phyloP scores from a whole-genome alignment of 2,888 invertebrate species.

The Chrysina gloriosa region DNA sequence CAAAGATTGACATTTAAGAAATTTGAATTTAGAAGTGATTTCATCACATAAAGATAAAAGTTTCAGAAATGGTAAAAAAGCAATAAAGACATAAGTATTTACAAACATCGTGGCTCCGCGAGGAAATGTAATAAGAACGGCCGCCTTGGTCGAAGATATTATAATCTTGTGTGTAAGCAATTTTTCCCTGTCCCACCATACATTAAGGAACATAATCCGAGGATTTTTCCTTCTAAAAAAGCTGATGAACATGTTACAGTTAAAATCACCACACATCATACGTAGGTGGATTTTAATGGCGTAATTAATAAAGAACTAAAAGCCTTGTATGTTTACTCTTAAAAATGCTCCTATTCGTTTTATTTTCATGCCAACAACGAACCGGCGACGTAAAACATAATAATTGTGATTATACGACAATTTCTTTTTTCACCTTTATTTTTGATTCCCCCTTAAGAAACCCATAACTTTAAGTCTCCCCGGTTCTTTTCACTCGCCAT shows the following conservation, averaged over 20 bases:
- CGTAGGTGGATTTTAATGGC: conserved; percentile 17
- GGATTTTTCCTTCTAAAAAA: not conserved
- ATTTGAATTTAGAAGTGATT: not conserved
- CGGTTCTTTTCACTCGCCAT: not conserved
- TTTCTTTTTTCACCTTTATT: not conserved
- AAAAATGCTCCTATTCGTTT: not conserved
- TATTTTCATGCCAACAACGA: not conserved
- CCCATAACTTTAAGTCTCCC: not conserved
- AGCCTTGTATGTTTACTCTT: not conserved
- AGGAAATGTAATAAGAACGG: not conserved
- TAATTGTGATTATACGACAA: not conserved
- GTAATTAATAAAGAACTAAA: conserved; percentile 20
- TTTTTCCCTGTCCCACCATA: not conserved
- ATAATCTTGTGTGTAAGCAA: conserved; percentile 17
- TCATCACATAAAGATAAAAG: not conserved
- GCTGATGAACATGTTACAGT: conserved; percentile 20
- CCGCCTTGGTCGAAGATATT: not conserved
- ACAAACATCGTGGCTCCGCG: too few species aligned
- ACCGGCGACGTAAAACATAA: not conserved
- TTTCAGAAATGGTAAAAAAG: not conserved
- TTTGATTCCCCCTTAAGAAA: not conserved
- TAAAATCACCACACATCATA: conserved; percentile 19
- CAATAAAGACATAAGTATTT: not conserved
- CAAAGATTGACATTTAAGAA: conserved; percentile 4
- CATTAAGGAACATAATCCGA: not conserved